Evolutionary conservation across 2,113 vertebrate species (phyloP), one percentile per base, ranked within the genome.

Genomic region (Hydrolagus affinis): DNA sequence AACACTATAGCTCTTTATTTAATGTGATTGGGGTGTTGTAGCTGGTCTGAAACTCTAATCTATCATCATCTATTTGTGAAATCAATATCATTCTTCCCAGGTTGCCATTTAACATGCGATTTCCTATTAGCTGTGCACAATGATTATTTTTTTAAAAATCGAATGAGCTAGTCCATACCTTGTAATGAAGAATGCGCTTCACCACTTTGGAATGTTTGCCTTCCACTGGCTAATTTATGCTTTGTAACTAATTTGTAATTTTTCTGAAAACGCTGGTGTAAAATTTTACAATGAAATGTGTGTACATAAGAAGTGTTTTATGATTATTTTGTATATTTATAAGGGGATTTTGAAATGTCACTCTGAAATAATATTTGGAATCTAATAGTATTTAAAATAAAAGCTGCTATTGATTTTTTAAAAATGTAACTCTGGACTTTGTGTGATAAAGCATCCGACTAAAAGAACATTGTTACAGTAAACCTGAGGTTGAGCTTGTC

Each of bases 311-410:
- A 25, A 60, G 25, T 14, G 10, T 23, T 76, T 59, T 23, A 44
- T 23, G 21, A 44, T 75, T 75, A n/a, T 75, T 69, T 75, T 75
- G 32, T 75, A 75, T 21, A 74, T 74, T 74, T 74, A 75, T 78
- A 78, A 1, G 44, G 11, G 21, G 23, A 77, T 78, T 60, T 78
- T 77, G 44, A 59, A 19, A 57, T 59, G 56, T 76, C 74, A 77
- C 6, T 44, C 1, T 1, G 19, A 21, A 28, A 44, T 57, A 75
- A 57, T 56, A 56, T 56, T 44, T 30, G 75, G 75, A 11, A 60
- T 23, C 44, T 44, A 44, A 23, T 60, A 25, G 4, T 14, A 78
- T 78, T 78, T 78, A 78, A 60, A 60, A 75, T 75, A 75, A 75
- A 78, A 59, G 11, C 59, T 78, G n/a, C 23, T 17, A 75, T 75